phyloP scores from a whole-genome alignment of 2,113 vertebrate genomes.

The Pseudopipra pipra region DNA sequence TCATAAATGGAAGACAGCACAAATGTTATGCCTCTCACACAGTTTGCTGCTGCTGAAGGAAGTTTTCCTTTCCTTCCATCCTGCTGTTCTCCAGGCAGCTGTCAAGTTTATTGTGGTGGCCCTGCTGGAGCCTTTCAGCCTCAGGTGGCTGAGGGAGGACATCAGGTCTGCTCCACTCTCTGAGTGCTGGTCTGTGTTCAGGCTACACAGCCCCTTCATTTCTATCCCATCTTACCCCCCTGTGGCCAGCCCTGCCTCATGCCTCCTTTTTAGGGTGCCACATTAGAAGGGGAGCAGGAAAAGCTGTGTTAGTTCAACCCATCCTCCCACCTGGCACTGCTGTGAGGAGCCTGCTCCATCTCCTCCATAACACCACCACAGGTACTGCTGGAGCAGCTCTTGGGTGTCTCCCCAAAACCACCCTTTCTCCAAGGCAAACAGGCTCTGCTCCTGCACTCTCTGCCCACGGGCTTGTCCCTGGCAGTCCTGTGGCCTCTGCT shows the following conservation, averaged over 20 bases:
- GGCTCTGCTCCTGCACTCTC: neutral
- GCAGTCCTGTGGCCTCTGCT: fast-evolving
- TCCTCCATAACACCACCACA: fast-evolving
- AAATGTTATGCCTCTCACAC: neutral
- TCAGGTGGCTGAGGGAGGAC: neutral
- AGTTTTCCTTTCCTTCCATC: neutral
- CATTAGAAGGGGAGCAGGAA: neutral
- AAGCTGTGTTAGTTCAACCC: neutral
- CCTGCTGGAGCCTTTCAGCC: neutral
- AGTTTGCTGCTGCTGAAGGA: neutral
- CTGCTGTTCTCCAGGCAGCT: neutral
- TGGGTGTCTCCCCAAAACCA: neutral
- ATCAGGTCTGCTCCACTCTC: neutral
- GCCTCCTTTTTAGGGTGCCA: neutral
- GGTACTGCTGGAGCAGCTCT: neutral
- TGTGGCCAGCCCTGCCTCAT: neutral
- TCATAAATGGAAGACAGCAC: neutral
- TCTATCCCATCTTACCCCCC: neutral
- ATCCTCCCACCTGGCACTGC: neutral
- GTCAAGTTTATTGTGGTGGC: neutral
- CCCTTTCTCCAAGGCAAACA: neutral
- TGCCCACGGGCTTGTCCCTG: too few relatives aligned
- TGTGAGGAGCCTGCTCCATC: neutral
- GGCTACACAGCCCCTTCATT: neutral
- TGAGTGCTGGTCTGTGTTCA: neutral